phyloP scores from a whole-genome alignment of 2,113 vertebrate species.

The Gallinago paraguaiae region DNA sequence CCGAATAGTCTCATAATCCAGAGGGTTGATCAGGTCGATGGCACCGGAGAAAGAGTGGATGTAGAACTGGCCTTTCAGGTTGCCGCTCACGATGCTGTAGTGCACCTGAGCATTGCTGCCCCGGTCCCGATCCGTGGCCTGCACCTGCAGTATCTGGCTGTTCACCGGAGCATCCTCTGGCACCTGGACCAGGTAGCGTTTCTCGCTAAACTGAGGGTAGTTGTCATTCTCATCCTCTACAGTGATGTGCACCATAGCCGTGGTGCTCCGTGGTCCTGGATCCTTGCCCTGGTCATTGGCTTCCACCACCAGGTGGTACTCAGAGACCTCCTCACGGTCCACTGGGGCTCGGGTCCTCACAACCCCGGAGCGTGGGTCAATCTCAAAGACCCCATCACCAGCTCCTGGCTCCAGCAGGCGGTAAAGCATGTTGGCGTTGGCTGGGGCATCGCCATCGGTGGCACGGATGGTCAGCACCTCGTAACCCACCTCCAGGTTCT shows the following conservation, averaged over 20 bases:
- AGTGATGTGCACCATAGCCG: constrained; percentile 86
- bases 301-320: constrained; percentile 90
- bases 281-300: constrained; percentile 95
- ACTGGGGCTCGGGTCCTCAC: constrained; percentile 85
- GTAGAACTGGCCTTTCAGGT: constrained; percentile 93
- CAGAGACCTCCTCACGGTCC: constrained; percentile 85
- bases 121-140: constrained; percentile 88
- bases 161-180: constrained; percentile 87
- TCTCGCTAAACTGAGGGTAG: constrained; percentile 93
- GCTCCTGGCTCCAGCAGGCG: constrained; percentile 84
- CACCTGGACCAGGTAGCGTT: constrained; percentile 89
- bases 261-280: constrained; percentile 87
- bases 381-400: constrained; percentile 84
- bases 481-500: constrained; percentile 93
- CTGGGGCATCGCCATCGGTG: constrained; percentile 89
- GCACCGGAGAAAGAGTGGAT: constrained; percentile 90
- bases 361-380: constrained; percentile 87
- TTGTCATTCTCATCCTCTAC: constrained; percentile 98
- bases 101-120: constrained; percentile 92
- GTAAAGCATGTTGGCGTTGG: constrained; percentile 95
- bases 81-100: constrained; percentile 95
- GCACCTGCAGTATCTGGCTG: constrained; percentile 88
- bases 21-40: constrained; percentile 91
- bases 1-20: constrained; percentile 91
- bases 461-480: constrained; percentile 94